Percentiles rank a stretch among this genome's conserved stretches.
Conservation (phyloP, 2,113 vertebrate species). For the Vombatus ursinus region DNA sequence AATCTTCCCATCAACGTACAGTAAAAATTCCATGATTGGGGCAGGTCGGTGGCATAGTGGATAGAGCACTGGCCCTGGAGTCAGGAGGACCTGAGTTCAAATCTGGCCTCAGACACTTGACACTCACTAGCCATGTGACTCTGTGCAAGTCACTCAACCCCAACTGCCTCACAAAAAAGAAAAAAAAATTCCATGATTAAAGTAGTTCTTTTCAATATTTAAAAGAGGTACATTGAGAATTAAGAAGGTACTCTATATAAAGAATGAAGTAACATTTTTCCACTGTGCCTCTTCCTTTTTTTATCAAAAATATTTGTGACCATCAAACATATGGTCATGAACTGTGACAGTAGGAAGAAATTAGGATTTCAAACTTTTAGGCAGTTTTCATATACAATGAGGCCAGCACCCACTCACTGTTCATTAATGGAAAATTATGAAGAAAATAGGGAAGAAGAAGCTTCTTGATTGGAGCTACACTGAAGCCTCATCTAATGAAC, state of each 20-base stretch:
- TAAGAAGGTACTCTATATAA: neutral
- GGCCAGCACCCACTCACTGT: neutral
- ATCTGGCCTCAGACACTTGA: too few species aligned
- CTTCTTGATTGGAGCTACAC: slow-evolving; percentile 2
- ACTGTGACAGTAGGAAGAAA: neutral
- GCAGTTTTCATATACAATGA: neutral
- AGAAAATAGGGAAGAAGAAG: neutral
- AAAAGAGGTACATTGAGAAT: neutral
- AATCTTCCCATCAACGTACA: neutral
- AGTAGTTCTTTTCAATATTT: neutral
- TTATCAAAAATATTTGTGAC: neutral
- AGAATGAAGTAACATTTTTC: slow-evolving; percentile 21
- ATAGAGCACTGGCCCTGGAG: too few species aligned
- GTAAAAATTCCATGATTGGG: neutral
- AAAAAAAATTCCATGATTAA: neutral
- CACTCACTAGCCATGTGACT: too few species aligned
- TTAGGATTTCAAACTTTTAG: slow-evolving; percentile 27
- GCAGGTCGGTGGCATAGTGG: too few species aligned
- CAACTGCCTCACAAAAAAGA: too few species aligned
- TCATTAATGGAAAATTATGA: slow-evolving; percentile 4
- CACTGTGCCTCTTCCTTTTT: neutral
- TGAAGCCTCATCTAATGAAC: neutral
- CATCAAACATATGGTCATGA: neutral
- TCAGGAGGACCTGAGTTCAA: too few species aligned
- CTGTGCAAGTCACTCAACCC: too few species aligned